Evolutionary conservation across 2,888 invertebrate species (phyloP).

Genomic region (Chymomyza fuscimana): DNA sequence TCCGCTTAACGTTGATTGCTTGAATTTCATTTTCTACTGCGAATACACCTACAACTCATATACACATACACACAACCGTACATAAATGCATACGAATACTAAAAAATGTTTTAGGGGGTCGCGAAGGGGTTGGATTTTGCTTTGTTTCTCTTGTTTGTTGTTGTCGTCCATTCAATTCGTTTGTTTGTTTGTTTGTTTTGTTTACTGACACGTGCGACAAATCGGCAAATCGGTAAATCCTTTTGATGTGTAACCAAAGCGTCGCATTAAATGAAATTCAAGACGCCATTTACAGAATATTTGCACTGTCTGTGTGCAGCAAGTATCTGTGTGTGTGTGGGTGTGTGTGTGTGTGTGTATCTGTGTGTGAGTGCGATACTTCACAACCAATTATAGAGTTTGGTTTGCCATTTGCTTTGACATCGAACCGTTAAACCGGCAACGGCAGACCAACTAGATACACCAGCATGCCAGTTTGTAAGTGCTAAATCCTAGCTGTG

Average conservation of each 20-base stretch:
- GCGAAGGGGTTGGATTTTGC: neutral
- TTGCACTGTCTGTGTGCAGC: neutral
- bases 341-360: neutral
- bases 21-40: conserved; percentile 48
- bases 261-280: conserved; percentile 22
- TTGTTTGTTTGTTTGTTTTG: conserved; percentile 12
- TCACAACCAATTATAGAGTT: conserved; percentile 41
- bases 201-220: conserved; percentile 8
- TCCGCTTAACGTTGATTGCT: conserved; percentile 71
- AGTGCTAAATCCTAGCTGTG: neutral
- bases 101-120: conserved; percentile 12
- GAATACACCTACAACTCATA: neutral
- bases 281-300: neutral
- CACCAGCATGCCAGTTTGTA: neutral
- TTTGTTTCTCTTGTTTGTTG: neutral
- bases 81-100: neutral
- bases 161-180: neutral
- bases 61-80: neutral
- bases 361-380: conserved; percentile 25
- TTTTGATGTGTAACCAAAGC: conserved; percentile 31
- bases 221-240: conserved; percentile 10
- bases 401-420: conserved; percentile 27
- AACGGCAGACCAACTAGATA: neutral
- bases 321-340: neutral
- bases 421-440: conserved; percentile 1